These are phyloP conservation scores for Mobula hypostoma DNA, from an alignment of 2,113 vertebrate genomes.

Conservation along the genomic window DNA sequence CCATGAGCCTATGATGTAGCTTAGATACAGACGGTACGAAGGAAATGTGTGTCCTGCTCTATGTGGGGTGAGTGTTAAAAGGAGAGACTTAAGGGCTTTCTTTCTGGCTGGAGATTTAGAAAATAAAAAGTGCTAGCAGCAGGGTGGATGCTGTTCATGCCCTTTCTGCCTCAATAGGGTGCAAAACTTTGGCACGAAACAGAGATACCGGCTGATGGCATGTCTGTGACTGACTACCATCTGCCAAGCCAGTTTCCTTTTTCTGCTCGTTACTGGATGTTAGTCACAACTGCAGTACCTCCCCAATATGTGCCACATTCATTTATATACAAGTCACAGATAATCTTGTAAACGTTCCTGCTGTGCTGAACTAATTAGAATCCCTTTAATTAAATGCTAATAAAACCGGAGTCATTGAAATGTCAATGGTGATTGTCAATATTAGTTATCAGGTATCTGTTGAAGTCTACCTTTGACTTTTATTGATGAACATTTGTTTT, in stretches of 20 bases:
- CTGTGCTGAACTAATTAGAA: conserved; percentile 76
- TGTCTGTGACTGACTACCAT: conserved; percentile 41
- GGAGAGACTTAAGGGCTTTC: conserved; percentile 65
- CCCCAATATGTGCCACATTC: conserved; percentile 51
- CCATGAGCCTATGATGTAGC: conserved; percentile 42
- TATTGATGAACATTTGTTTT: conserved; percentile 62
- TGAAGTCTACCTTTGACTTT: conserved; percentile 74
- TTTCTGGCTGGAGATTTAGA: conserved; percentile 54
- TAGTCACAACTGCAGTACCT: not conserved
- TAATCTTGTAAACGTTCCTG: conserved; percentile 66
- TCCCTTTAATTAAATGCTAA: conserved; percentile 72
- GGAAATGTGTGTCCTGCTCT: conserved; percentile 56
- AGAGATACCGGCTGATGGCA: conserved; percentile 59
- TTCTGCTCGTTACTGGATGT: not conserved
- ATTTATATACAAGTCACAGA: conserved; percentile 59
- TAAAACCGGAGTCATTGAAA: conserved; percentile 65
- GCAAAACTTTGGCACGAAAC: conserved; percentile 71
- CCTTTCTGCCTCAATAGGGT: conserved; percentile 83
- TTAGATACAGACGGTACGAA: conserved; percentile 56
- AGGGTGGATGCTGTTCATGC: conserved; percentile 65
- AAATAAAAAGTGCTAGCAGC: conserved; percentile 49
- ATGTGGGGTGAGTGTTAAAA: conserved; percentile 59
- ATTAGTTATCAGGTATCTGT: conserved; percentile 81
- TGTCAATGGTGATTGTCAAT: conserved; percentile 73
- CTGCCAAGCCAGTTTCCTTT: not conserved